These are phyloP conservation scores for Ormyrus thymus DNA, from an alignment of 2,888 invertebrate genomes.

Conservation along the genomic window DNA sequence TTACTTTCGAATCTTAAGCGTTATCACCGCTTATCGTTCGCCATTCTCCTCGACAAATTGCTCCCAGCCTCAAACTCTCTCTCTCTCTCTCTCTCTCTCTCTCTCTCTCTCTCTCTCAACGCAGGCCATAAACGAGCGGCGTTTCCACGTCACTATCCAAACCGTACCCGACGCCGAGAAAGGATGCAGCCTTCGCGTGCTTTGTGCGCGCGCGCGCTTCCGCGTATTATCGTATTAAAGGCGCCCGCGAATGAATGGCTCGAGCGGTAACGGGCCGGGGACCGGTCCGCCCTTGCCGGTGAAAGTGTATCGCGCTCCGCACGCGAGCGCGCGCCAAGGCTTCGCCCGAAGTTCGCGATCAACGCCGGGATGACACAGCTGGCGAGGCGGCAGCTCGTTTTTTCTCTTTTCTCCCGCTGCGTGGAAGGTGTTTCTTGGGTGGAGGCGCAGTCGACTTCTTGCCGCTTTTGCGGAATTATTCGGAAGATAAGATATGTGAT, in stretches of 20 bases:
- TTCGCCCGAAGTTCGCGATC: background rate
- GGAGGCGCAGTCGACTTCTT: no score
- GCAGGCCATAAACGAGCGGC: no score
- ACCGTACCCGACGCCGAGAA: background rate
- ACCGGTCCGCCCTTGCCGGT: slow-evolving; percentile 32
- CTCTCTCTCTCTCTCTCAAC: no score
- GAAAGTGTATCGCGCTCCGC: slow-evolving; percentile 13
- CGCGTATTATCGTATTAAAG: slow-evolving; percentile 41
- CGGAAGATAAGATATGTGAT: no score
- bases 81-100: no score
- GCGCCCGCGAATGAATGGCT: slow-evolving; percentile 28
- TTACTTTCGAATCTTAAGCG: no score
- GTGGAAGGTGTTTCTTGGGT: no score
- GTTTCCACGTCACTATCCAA: slow-evolving; percentile 10
- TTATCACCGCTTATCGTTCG: no score
- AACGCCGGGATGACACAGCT: background rate
- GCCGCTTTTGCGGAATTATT: no score
- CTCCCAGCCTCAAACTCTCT: no score
- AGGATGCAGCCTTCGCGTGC: background rate
- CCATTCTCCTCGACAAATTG: no score
- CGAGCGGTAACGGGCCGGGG: slow-evolving; percentile 31
- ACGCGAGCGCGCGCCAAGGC: slow-evolving; percentile 20
- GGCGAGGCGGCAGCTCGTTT: background rate
- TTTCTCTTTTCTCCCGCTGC: background rate
- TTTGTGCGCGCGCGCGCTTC: slow-evolving; percentile 10